Conservation (phyloP, 1,140 invertebrate species). For the Trinorchestia longiramus region DNA sequence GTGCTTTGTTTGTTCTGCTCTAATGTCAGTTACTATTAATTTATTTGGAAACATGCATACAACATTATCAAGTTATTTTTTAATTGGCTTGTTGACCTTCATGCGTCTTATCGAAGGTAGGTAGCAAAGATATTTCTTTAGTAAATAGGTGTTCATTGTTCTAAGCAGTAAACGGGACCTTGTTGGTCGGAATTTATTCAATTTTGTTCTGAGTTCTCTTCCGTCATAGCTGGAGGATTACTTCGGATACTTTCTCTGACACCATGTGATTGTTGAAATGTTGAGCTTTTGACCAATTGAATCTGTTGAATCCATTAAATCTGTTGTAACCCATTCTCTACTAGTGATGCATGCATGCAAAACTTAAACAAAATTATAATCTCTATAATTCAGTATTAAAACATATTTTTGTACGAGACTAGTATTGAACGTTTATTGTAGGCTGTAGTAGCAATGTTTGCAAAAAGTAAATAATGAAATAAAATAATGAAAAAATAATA, state of each 20-base stretch:
- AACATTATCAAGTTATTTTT: not conserved
- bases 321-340: too few relatives aligned
- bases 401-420: too few relatives aligned
- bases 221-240: not conserved
- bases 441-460: too few relatives aligned
- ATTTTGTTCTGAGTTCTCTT: not conserved
- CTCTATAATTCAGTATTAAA: too few relatives aligned
- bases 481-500: too few relatives aligned
- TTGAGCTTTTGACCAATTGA: not conserved
- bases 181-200: not conserved
- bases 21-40: not conserved
- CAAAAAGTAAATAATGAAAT: too few relatives aligned
- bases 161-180: not conserved
- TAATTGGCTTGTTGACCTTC: not conserved
- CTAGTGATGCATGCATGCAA: too few relatives aligned
- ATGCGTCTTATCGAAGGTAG: not conserved
- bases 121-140: not conserved
- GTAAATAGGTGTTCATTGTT: not conserved
- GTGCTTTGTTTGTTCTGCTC: too few relatives aligned
- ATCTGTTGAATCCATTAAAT: too few relatives aligned
- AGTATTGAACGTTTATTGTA: too few relatives aligned
- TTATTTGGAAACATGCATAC: not conserved
- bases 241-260: not conserved
- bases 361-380: too few relatives aligned
- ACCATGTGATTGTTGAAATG: not conserved